Conservation (phyloP, 2,113 vertebrate species). For the Syngnathus scovelli region DNA sequence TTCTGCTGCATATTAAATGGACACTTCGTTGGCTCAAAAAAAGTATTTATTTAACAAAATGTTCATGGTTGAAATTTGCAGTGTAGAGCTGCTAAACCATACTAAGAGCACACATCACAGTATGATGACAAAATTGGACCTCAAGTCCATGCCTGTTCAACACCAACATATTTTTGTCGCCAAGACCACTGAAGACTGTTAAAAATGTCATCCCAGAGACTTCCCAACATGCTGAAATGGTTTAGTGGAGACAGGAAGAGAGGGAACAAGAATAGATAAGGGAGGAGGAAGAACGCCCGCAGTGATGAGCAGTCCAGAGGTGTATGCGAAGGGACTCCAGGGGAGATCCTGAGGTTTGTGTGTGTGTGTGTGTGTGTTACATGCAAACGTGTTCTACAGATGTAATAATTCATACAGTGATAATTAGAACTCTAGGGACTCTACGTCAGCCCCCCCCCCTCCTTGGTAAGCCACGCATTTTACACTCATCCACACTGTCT, state of each 20-base stretch:
- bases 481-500: constrained; percentile 2
- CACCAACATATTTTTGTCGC: neutral
- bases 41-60: neutral
- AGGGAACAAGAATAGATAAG: constrained; percentile 10
- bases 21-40: neutral
- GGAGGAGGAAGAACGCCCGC: constrained; percentile 34
- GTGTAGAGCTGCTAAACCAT: neutral
- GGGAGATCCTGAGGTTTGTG: constrained; percentile 48
- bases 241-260: constrained; percentile 25
- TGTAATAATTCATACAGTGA: constrained; percentile 69
- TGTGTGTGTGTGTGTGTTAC: constrained; percentile 22
- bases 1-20: neutral
- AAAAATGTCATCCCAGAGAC: neutral
- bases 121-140: neutral
- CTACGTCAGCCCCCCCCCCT: constrained; percentile 49
- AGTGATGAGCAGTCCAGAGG: constrained; percentile 45
- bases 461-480: constrained; percentile 40
- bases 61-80: neutral
- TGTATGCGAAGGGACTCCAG: constrained; percentile 37
- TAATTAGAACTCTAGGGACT: constrained; percentile 65
- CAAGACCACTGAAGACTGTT: neutral
- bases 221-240: neutral
- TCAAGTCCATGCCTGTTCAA: neutral
- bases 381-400: constrained; percentile 47
- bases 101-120: neutral